Conservation (phyloP, 2,113 vertebrate genomes). For the Muscicapa adusta region DNA sequence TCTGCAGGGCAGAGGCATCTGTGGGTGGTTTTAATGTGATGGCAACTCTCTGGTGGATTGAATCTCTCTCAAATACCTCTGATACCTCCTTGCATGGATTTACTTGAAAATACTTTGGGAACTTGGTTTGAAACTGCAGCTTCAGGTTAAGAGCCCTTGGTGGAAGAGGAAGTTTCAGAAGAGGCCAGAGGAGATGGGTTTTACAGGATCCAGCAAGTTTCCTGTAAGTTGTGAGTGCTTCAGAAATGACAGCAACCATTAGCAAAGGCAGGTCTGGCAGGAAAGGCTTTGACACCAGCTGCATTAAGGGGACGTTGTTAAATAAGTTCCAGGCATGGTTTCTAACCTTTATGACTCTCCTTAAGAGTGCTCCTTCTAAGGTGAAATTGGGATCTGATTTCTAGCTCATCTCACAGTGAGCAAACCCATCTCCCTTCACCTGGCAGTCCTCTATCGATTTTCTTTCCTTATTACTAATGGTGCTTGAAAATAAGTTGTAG, state of each 20-base stretch:
- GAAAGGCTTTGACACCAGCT: background rate
- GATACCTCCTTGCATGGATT: background rate
- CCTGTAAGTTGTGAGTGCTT: background rate
- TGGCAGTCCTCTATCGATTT: background rate
- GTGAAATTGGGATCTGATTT: background rate
- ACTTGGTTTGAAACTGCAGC: no score
- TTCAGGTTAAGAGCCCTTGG: background rate
- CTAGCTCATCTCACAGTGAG: background rate
- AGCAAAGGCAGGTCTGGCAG: background rate
- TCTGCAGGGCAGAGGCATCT: background rate
- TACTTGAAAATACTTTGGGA: background rate
- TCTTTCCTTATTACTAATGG: constrained; percentile 3
- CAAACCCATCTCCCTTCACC: background rate
- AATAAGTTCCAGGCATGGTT: background rate
- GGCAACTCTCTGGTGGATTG: background rate
- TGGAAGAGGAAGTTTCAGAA: background rate
- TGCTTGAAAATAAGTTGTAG: background rate
- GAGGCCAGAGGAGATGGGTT: background rate
- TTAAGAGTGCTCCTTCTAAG: background rate
- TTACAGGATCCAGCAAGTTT: background rate
- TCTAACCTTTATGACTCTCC: background rate
- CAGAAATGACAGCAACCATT: background rate
- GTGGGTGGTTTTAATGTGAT: background rate
- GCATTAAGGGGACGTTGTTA: background rate
- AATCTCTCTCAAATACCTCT: background rate